A percentile compares a stretch with the other conserved stretches of the same genome.
Evolutionary conservation across 2,888 invertebrate genomes (phyloP).

Genomic region (Philaethria dido): DNA sequence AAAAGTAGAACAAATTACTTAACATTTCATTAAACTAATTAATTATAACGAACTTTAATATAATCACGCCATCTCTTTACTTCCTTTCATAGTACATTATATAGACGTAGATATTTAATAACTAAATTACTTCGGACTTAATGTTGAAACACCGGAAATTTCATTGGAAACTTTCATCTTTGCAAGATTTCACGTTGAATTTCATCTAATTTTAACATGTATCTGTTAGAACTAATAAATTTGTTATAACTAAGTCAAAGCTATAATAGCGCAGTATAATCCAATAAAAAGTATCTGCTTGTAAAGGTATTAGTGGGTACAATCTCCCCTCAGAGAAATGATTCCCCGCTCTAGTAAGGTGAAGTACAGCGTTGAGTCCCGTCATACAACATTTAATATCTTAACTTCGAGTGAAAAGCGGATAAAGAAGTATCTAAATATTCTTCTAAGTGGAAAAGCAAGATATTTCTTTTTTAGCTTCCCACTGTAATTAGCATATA

Average conservation of each 20-base stretch:
- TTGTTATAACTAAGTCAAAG: background rate
- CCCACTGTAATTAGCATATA: too few relatives aligned
- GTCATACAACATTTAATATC: too few relatives aligned
- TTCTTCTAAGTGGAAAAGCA: too few relatives aligned
- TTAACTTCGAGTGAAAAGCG: too few relatives aligned
- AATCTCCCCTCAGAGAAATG: too few relatives aligned
- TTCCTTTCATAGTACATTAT: slow-evolving; percentile 30
- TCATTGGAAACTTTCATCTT: slow-evolving; percentile 36
- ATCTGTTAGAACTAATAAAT: background rate
- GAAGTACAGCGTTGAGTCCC: too few relatives aligned
- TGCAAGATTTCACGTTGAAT: slow-evolving; percentile 15
- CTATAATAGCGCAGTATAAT: too few relatives aligned
- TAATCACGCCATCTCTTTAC: slow-evolving; percentile 16
- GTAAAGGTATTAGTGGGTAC: too few relatives aligned
- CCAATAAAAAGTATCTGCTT: too few relatives aligned
- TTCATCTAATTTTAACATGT: slow-evolving; percentile 4
- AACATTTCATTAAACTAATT: slow-evolving; percentile 12
- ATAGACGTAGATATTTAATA: slow-evolving; percentile 37
- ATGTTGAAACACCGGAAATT: slow-evolving; percentile 40
- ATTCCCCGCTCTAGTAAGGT: too few relatives aligned
- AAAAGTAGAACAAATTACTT: slow-evolving; percentile 11
- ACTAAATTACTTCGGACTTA: slow-evolving; percentile 40
- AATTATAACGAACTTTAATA: slow-evolving; percentile 24
- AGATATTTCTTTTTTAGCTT: too few relatives aligned
- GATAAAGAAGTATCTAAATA: too few relatives aligned